Base-by-base conservation (phyloP, 2,113 vertebrate genomes). In the Gila orcuttii region DNA sequence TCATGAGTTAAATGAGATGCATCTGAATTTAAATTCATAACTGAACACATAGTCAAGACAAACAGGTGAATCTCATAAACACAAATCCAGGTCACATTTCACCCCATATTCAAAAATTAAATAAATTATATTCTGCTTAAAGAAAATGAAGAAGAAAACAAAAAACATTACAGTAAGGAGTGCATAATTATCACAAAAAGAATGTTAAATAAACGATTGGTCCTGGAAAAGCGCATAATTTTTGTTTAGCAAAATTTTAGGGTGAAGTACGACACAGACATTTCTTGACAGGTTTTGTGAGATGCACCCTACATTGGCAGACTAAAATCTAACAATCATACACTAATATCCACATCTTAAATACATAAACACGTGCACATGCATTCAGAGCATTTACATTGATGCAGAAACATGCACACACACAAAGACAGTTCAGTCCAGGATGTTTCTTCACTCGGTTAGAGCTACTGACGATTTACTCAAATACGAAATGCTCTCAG, bases 391-490 rank as follows among this genome's bases (percentile, higher is more conserved):
- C 10, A 62, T 28, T 23, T 13, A 77, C 45, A 25, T 21, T 33
- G 21, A 73, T 23, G 66, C 69, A 55, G 73, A 64, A 62, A 42
- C 74, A 39, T 74, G 28, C 79, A 80, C 60, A 17, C 55, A 85
- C 11, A 82, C 12, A 76, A 31, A n/a, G 52, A 66, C 77, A 7
- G 55, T 57, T 57, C 55, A 57, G 55, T 7, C 19, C 55, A 78
- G n/a, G 10, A 17, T 7, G 66, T 52, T 69, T 60, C 55, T 82
- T 19, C 9, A 31, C 4, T 31, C 6, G 9, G 33, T 52, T 75
- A 4, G 19, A 57, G 55, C 55, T 1, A 57, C 69, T 39, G 55
- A 73, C 23, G 42, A 13, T 55, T 28, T 42, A 45, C 4, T 85
- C 69, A 69, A 45, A 69, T 0, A 52, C 28, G 2, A 62, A 31